Percentiles rank a stretch among this genome's conserved stretches.
These are phyloP conservation scores for Podarcis siculus DNA, from an alignment of 2,797 vertebrate genomes.

Conservation along the genomic window DNA sequence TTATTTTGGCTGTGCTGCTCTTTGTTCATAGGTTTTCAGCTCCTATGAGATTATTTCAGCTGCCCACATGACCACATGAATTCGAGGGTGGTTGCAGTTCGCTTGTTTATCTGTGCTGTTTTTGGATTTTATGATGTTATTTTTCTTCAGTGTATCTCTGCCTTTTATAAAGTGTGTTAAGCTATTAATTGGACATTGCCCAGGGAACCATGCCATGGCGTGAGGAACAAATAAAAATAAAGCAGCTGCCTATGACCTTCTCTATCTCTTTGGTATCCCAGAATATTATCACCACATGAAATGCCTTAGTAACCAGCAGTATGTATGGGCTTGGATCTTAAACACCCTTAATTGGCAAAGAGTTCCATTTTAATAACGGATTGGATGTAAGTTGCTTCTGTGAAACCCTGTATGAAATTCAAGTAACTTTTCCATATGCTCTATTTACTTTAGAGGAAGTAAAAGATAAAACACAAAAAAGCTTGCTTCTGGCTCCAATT, in stretches of 20 bases:
- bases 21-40: not conserved
- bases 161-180: not conserved
- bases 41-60: no score
- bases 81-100: not conserved
- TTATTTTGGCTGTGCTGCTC: not conserved
- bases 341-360: not conserved
- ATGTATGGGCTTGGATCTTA: not conserved
- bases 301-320: not conserved
- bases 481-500: not conserved
- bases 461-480: not conserved
- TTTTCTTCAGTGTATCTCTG: not conserved
- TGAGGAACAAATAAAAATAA: no score
- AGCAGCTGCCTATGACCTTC: not conserved
- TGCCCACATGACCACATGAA: not conserved
- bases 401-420: not conserved
- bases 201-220: no score
- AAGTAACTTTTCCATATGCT: not conserved
- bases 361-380: not conserved
- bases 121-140: not conserved
- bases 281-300: not conserved
- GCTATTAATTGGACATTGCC: no score
- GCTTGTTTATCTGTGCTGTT: not conserved
- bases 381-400: not conserved
- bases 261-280: not conserved
- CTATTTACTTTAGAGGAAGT: conserved; percentile 21